Base-by-base conservation (phyloP, 2,113 vertebrate genomes). In the Protomyctophum bolini region DNA sequence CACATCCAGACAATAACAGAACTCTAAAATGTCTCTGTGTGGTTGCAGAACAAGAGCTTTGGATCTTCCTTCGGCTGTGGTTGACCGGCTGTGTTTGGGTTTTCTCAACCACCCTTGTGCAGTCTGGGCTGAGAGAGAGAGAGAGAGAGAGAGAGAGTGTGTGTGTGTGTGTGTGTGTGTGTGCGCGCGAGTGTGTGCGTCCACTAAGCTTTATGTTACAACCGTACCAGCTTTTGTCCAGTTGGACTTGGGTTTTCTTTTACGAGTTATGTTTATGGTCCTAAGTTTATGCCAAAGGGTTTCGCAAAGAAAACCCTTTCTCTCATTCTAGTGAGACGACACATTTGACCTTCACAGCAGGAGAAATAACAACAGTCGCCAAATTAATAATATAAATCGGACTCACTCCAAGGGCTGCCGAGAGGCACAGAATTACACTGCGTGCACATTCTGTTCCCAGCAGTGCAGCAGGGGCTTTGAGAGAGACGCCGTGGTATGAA, bases 1-100 rank as follows among this genome's bases (percentile, higher is more conserved):
- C 59, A 66, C 73, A 55, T 65, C 69, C 80, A 75, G 83, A 88
- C 84, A 88, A 82, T 83, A 83, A 54, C 73, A 70, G 66, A 66
- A 59, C 73, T 76, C 75, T 64, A 63, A 66, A 74, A 63, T 75
- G 70, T 87, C 76, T 73, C 82, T 78, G 68, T 62, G 58, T 64
- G 66, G 33, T 41, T 2, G 33, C 33, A 21, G 21, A 21, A 21
- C 1, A 41, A 41, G 33, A 41, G 33, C 33, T 41, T 41, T 41
- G 33, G 33, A 41, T 41, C 33, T 41, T 41, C 33, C 33, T 41
- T 41, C 33, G 33, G 33, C 33, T 41, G 33, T 41, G 33, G 33
- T 41, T 41, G 33, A 41, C 33, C 33, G 33, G 33, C 33, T 41
- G 33, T 41, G 33, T 41, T 41, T 41, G 33, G 33, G 33, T 41